phyloP scores from a whole-genome alignment of 2,113 vertebrate genomes.

The Coregonus clupeaformis region DNA sequence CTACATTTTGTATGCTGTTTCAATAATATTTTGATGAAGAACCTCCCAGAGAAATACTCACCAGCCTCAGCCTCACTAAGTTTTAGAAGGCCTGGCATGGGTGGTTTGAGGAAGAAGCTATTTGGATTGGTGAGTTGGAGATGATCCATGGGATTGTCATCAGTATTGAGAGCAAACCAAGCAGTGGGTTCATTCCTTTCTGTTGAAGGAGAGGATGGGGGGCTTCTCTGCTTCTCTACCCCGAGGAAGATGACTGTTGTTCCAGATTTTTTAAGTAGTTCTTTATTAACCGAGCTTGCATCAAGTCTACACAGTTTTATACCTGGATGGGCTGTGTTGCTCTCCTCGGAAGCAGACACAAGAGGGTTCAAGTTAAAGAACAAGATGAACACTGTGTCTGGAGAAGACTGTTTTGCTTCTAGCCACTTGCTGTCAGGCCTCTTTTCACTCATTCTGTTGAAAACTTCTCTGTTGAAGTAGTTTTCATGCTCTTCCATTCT shows the following conservation, averaged over 20 bases:
- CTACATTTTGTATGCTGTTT: too few species aligned
- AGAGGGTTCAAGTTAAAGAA: slow-evolving; percentile 68
- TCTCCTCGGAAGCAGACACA: not conserved
- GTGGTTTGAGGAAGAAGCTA: slow-evolving; percentile 79
- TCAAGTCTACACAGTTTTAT: slow-evolving; percentile 78
- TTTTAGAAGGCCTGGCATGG: slow-evolving; percentile 82
- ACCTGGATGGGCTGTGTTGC: slow-evolving; percentile 27
- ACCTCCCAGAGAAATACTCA: slow-evolving; percentile 61
- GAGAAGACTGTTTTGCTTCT: slow-evolving; percentile 70
- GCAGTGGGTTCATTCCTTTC: slow-evolving; percentile 73
- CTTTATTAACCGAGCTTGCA: slow-evolving; percentile 66
- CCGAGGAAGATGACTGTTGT: slow-evolving; percentile 85
- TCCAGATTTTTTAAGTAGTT: slow-evolving; percentile 69
- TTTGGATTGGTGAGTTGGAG: slow-evolving; percentile 71
- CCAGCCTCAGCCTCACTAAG: slow-evolving; percentile 88
- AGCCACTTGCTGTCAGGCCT: slow-evolving; percentile 83
- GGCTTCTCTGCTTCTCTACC: slow-evolving; percentile 72
- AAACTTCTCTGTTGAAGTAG: slow-evolving; percentile 84
- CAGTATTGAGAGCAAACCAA: slow-evolving; percentile 87
- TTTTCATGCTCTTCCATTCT: slow-evolving; percentile 68
- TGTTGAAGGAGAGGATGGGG: slow-evolving; percentile 28
- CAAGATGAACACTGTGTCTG: slow-evolving; percentile 80
- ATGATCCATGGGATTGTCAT: slow-evolving; percentile 68
- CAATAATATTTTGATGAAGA: not conserved
- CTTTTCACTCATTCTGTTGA: slow-evolving; percentile 85